Evolutionary conservation across 2,888 invertebrate genomes (phyloP).

Genomic region (Morpho deidamia): DNA sequence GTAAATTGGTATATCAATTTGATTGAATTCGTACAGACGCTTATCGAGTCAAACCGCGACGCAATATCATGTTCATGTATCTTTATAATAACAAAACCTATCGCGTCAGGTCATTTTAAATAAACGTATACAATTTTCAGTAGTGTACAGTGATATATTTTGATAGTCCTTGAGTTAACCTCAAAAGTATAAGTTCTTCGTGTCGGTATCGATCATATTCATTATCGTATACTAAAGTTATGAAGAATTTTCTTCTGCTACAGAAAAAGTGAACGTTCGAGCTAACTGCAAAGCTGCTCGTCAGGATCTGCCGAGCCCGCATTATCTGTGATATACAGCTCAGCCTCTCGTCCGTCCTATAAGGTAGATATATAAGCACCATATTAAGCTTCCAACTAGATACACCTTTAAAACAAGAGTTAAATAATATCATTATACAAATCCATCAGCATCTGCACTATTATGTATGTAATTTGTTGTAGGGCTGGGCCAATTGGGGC

Average conservation of each 20-base stretch:
- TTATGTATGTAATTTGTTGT: conserved; percentile 32
- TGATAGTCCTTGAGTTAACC: conserved; percentile 50
- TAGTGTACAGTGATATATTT: conserved; percentile 23
- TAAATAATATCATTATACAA: neutral
- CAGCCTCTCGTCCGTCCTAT: conserved; percentile 79
- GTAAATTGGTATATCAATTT: conserved; percentile 29
- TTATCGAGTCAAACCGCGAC: conserved; percentile 43
- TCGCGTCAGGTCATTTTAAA: conserved; percentile 17
- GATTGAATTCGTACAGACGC: conserved; percentile 28
- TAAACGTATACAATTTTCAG: neutral
- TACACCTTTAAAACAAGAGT: no score
- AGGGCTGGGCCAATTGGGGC: conserved; percentile 84
- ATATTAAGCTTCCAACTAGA: conserved; percentile 21
- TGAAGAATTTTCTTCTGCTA: conserved; percentile 21
- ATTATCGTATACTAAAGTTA: neutral
- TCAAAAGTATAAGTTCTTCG: conserved; percentile 42
- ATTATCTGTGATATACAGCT: conserved; percentile 80
- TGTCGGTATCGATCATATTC: conserved; percentile 25
- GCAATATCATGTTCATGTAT: conserved; percentile 38
- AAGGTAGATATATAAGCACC: conserved; percentile 46
- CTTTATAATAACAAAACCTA: conserved; percentile 28
- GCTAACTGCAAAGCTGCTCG: conserved; percentile 73
- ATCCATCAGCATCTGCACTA: no score
- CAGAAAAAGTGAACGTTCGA: conserved; percentile 65
- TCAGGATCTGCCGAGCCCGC: conserved; percentile 76